Percentiles rank a stretch among this genome's conserved stretches.
phyloP scores from a whole-genome alignment of 2,113 vertebrate species.

The Paradisaea rubra region DNA sequence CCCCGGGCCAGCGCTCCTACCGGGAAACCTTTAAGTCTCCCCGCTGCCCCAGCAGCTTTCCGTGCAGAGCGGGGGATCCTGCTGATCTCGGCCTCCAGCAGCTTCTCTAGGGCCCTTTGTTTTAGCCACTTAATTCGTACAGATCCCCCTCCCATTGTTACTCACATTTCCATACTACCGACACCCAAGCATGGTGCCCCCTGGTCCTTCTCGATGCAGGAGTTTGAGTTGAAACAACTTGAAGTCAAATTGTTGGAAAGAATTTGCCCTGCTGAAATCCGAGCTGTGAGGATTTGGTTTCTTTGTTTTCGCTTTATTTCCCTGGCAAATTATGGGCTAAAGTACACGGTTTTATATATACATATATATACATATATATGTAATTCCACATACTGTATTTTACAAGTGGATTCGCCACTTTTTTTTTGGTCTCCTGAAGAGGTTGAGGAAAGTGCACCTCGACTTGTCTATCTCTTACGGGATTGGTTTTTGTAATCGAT shows the following conservation, averaged over 20 bases:
- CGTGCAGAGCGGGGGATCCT: background rate
- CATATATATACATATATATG: background rate
- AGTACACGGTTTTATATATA: background rate
- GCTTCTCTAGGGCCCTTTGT: background rate
- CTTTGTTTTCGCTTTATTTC: constrained; percentile 13
- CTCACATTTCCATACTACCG: background rate
- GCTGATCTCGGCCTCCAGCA: background rate
- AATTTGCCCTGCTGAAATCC: background rate
- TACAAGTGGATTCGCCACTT: background rate
- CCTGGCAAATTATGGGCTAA: background rate
- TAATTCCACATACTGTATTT: background rate
- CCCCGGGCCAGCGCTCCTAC: background rate
- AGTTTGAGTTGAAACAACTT: background rate
- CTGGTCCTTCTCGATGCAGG: background rate
- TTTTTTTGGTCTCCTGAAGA: background rate
- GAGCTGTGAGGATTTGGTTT: background rate
- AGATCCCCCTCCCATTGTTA: background rate
- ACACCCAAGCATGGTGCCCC: background rate
- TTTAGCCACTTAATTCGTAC: background rate
- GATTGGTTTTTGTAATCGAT: background rate
- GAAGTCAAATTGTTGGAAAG: background rate
- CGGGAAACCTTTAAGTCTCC: background rate
- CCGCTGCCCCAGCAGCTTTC: background rate
- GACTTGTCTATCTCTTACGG: background rate
- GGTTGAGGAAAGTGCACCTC: background rate